Percentiles rank a stretch among this genome's conserved stretches.
Evolutionary conservation across 2,113 vertebrate genomes (phyloP).

Genomic region (Anas platyrhynchos): DNA sequence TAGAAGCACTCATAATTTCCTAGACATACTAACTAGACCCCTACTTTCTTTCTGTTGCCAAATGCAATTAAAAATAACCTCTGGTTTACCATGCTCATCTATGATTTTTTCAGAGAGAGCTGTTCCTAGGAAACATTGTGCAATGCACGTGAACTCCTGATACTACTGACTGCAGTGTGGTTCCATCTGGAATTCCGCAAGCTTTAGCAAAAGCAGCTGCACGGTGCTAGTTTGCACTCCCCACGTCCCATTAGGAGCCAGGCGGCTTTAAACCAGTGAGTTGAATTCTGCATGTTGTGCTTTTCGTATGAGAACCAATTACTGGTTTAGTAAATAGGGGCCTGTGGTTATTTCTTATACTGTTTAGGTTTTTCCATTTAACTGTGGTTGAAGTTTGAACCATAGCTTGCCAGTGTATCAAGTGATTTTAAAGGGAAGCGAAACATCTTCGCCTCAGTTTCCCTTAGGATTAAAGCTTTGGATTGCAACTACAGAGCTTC

Average conservation of each 20-base stretch:
- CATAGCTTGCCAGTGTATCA: constrained; percentile 34
- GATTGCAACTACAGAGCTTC: constrained; percentile 61
- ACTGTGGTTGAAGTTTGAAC: constrained; percentile 47
- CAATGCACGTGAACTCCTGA: not conserved
- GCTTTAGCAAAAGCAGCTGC: not conserved
- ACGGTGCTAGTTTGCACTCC: not conserved
- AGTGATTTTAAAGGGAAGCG: constrained; percentile 35
- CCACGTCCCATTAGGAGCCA: not conserved
- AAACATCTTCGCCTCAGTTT: constrained; percentile 32
- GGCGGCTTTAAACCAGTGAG: not conserved
- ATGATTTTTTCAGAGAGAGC: not conserved
- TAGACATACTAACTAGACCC: not conserved
- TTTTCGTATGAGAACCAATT: not conserved
- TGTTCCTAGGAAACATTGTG: not conserved
- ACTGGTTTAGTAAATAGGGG: not conserved
- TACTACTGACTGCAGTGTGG: not conserved
- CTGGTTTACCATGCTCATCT: not conserved
- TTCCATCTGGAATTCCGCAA: not conserved
- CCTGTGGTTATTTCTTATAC: constrained; percentile 47
- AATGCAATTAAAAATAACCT: not conserved
- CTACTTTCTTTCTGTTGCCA: not conserved
- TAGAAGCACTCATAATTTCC: not conserved
- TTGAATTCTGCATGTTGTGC: not conserved
- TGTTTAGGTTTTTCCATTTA: not conserved
- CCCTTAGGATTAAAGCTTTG: constrained; percentile 28